Evolutionary conservation across 2,113 vertebrate genomes (phyloP), one percentile per base, ranked within the genome.

Genomic region (Passer montanus): DNA sequence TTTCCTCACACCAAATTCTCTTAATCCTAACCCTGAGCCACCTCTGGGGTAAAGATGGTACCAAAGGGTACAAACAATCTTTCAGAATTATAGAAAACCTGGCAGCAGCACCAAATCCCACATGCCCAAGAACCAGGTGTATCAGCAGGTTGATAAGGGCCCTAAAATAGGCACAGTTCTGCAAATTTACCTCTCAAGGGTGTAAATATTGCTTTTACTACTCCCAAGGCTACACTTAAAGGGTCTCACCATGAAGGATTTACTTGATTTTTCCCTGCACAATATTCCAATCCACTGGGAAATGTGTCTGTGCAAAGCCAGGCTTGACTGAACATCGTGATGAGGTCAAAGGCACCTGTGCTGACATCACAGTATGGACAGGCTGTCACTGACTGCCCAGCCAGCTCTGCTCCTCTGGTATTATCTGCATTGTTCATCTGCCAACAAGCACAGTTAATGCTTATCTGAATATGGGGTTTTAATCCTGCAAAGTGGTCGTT

Each of bases 251-350:
- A 10, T 3, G 3, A 4, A 64, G 46, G 46, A n/a, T 17, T 37
- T 13, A 7, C 28, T 43, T 3, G 7, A 41, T 63, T 66, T 43
- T 59, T 62, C 46, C 79, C 67, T 11, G 31, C 1, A 4, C 43
- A 31, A 14, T 1, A 59, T n/a, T 75, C 56, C 24, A 37, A 11
- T 2, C 37, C 46, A 4, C 9, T 3, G 30, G 30, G 39, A 58
- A 64, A 58, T 0, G 0, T 0, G 8, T 20, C 31, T 0, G 0
- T 7, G 39, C 35, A 43, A 49, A 68, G 73, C 19, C 58, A n/a
- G 49, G 44, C 44, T 68, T 47, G 58, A 19, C 69, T 41, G 7
- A 82, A 47, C 41, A 5, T 6, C 0, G 1, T 7, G 69, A 44
- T 9, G 90, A 83, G 90, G 84, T 58, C 60, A 72, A 26, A 94